phyloP scores from a whole-genome alignment of 2,797 vertebrate species.

The Semaprochilodus insignis region DNA sequence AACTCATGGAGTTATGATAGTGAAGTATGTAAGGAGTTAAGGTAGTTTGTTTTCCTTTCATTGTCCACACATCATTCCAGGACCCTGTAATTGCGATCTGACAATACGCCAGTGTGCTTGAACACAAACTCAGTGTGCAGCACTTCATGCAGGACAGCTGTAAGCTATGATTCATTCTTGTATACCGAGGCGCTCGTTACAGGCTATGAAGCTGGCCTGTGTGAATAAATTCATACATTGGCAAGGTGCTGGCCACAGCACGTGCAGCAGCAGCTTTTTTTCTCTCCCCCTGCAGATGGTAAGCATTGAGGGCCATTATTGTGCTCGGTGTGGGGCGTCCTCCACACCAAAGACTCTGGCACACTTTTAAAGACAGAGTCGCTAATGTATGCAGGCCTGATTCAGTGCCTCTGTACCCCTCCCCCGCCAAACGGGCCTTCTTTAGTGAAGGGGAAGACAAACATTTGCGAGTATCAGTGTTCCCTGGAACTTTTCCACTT shows the following conservation, averaged over 20 bases:
- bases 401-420: constrained; percentile 76
- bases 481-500: constrained; percentile 73
- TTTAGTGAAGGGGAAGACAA: constrained; percentile 73
- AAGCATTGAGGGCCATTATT: constrained; percentile 83
- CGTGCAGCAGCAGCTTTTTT: constrained; percentile 75
- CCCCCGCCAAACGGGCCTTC: constrained; percentile 68
- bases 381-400: constrained; percentile 83
- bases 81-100: constrained; percentile 36
- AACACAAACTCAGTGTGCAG: constrained; percentile 9
- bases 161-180: constrained; percentile 36
- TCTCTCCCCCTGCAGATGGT: constrained; percentile 77
- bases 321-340: constrained; percentile 81
- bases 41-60: constrained; percentile 22
- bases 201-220: constrained; percentile 57
- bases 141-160: constrained; percentile 18
- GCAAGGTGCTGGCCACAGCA: constrained; percentile 65
- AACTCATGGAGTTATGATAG: not conserved
- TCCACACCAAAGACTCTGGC: constrained; percentile 82
- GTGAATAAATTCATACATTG: constrained; percentile 71
- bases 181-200: constrained; percentile 13
- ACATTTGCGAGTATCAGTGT: constrained; percentile 72
- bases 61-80: constrained; percentile 28
- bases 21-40: not conserved
- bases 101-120: constrained; percentile 46
- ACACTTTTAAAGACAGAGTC: constrained; percentile 85